Evolutionary conservation across 2,797 vertebrate species (phyloP), one percentile per base, ranked within the genome.

Genomic region (Gobio occitaniae): DNA sequence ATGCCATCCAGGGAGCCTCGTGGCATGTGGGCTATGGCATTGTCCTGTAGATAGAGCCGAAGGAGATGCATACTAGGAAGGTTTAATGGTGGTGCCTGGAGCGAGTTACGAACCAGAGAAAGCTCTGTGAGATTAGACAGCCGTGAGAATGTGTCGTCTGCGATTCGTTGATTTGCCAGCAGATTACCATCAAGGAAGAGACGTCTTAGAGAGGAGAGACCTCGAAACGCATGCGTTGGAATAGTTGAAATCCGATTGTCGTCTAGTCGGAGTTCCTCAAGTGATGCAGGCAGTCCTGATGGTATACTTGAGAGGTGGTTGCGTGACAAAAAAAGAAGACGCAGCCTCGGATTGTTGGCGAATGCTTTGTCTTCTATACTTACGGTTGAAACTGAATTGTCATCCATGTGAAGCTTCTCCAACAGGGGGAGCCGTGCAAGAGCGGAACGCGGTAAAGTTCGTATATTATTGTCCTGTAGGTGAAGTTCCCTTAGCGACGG

Each of bases 301-400:
- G 98, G 97, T 78, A 99, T 98, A 94, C 97, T 98, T 82, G 98
- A 98, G 32, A 99, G 94, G 91, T 98, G 98, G 88, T 99, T 99
- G 0, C 98, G 95, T 16, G 97, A 98, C 0, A 99, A 92, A 89
- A 99, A 99, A 8, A 99, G 94, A 15, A 99, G 89, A 21, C 96
- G 93, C 11, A 99, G 92, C 80, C 94, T 94, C 0, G 93, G 94
- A 90, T 95, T 99, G 86, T 97, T 97, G 2, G 97, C 96, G 16
- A 99, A 99, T 41, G 98, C 98, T 52, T 97, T 96, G 4, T 98
- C 98, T 90, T 99, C 98, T 74, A 99, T 98, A 91, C 97, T 98
- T 59, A 97, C 98, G 0, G 97, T 98, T 19, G 98, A 99, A 87
- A 99, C 97, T 0, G 98, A 98, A 91, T 99, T 99, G 89, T 99